phyloP scores from a whole-genome alignment of 1,140 invertebrate species.

The Sarcophaga bullata region DNA sequence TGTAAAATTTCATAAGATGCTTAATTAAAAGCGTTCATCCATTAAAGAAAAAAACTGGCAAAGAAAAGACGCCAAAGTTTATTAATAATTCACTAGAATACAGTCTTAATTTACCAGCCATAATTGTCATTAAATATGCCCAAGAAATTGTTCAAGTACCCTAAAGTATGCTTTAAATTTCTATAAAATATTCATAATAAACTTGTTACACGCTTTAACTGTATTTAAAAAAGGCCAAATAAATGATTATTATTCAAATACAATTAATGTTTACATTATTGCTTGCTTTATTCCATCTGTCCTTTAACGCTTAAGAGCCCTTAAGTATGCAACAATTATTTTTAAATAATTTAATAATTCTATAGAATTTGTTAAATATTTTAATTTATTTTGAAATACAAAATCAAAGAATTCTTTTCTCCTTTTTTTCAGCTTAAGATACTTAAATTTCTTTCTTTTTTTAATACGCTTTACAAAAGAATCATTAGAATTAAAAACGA shows the following conservation, averaged over 20 bases:
- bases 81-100: neutral
- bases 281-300: neutral
- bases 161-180: neutral
- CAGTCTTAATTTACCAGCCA: neutral
- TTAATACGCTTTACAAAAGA: neutral
- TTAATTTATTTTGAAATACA: neutral
- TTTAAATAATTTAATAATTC: neutral
- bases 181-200: neutral
- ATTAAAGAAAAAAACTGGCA: neutral
- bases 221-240: neutral
- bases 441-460: neutral
- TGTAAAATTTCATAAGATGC: neutral
- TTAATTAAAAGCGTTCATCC: neutral
- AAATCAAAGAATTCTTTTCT: neutral
- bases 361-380: constrained; percentile 11
- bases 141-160: neutral
- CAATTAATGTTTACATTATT: neutral
- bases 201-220: neutral
- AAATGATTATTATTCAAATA: neutral
- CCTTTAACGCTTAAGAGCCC: constrained; percentile 8
- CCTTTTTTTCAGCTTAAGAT: neutral
- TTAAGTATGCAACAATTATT: neutral
- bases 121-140: constrained; percentile 15
- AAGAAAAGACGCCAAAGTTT: neutral
- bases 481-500: too few relatives aligned